Evolutionary conservation across 2,888 invertebrate genomes (phyloP), one percentile per base, ranked within the genome.

Genomic region (Diaphora mendica): DNA sequence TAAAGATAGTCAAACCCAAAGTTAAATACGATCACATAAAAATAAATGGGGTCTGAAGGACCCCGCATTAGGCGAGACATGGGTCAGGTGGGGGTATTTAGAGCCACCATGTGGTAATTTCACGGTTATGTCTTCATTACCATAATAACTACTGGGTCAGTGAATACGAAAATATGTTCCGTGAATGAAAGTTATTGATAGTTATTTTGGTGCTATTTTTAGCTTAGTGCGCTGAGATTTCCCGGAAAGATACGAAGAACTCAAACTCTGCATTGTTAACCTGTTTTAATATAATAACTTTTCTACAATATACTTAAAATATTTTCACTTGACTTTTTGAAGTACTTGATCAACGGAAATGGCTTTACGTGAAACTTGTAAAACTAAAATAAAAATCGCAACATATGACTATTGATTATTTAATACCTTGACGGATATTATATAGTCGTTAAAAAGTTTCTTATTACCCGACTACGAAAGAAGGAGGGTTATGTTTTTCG

Each of bases 1-100:
- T 80, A 75, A 70, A 81, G 74, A 83, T 82, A 80, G 80, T 80
- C 77, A 67, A 71, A 26, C 72, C 70, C 77, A 66, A 64, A 76
- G 68, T 73, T 83, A 83, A 82, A 83, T 83, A 83, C 75, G 83
- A 82, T 83, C 83, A 70, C 83, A 83, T 83, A 80, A 83, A 83
- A 83, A 76, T 72, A 68, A 83, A 83, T 83, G 83, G 77, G 76
- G 70, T 78, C 76, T 68, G 64, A 80, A 83, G 79, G 75, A 76
- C 79, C 73, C 69, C 74, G 72, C 83, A 82, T 83, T 83, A 83
- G 70, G 70, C 30, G 71, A 73, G 73, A 74, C 80, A 76, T 72
- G 81, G 83, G 82, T 83, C 82, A 82, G 80, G 75, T 73, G 80
- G 82, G 83, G 77, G 78, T 80, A 76, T 80, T 82, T 83, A 82